Conservation (phyloP, 1,140 invertebrate genomes). For the Calephelis virginiensis region DNA sequence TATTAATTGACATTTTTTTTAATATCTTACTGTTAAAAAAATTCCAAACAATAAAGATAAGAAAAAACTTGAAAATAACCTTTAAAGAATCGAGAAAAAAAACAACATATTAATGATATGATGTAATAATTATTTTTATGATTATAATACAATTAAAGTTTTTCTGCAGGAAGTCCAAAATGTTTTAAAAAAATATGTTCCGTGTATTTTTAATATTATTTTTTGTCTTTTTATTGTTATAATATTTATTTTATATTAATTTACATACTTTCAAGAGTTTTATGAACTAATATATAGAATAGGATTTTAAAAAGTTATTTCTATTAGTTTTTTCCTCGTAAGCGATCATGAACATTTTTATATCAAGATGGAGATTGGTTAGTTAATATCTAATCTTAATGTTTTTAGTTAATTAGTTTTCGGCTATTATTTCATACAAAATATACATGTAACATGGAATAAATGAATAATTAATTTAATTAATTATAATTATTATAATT, state of each 20-base stretch:
- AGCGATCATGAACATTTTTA: neutral
- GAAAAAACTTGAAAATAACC: no score
- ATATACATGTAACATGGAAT: neutral
- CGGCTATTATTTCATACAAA: constrained; percentile 4
- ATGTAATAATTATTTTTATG: no score
- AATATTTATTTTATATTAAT: neutral
- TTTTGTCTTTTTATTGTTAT: neutral
- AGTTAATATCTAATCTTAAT: constrained; percentile 9
- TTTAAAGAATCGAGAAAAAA: no score
- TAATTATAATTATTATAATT: constrained; percentile 1
- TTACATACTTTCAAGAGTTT: neutral
- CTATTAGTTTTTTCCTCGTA: neutral
- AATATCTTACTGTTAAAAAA: no score
- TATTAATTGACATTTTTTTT: no score
- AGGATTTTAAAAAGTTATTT: no score
- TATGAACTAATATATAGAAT: neutral
- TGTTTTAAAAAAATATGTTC: neutral
- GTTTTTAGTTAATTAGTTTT: neutral
- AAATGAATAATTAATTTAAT: neutral
- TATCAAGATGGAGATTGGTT: neutral
- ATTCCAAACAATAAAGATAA: no score
- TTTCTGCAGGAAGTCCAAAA: neutral
- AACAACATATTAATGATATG: no score
- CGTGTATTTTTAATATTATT: neutral
- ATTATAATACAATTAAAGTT: no score